Percentiles rank a stretch among this genome's conserved stretches.
These are phyloP conservation scores for Miniopterus natalensis DNA, from an alignment of 2,113 vertebrate genomes.

Conservation along the genomic window DNA sequence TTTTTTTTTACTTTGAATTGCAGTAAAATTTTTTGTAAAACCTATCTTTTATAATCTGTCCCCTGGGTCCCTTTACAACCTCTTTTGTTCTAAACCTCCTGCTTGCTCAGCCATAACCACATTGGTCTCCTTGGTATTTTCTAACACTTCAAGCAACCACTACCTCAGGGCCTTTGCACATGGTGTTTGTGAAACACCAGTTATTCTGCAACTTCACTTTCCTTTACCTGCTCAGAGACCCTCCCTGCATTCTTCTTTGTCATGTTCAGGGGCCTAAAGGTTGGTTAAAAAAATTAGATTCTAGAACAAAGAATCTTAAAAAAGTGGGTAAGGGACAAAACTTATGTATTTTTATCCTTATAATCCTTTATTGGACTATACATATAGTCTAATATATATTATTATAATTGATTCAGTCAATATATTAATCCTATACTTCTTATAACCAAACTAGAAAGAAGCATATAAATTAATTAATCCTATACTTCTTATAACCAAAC, in stretches of 20 bases:
- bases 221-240: background rate
- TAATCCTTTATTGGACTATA: background rate
- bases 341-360: background rate
- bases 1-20: conserved; percentile 20
- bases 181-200: background rate
- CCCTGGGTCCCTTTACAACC: background rate
- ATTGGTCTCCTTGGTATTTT: background rate
- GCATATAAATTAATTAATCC: background rate
- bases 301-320: background rate
- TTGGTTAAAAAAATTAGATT: conserved; percentile 16
- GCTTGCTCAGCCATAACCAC: background rate
- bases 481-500: background rate
- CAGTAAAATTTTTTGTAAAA: background rate
- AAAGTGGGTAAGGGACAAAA: background rate
- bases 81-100: background rate
- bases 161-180: background rate
- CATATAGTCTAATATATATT: background rate
- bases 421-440: background rate
- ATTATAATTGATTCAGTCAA: background rate
- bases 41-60: background rate
- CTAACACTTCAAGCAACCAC: background rate
- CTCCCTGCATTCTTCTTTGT: background rate
- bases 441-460: background rate
- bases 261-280: background rate
- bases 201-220: background rate